A percentile compares a stretch with the other conserved stretches of the same genome.
Evolutionary conservation across 2,797 vertebrate species (phyloP).

Genomic region (Spheniscus humboldti): DNA sequence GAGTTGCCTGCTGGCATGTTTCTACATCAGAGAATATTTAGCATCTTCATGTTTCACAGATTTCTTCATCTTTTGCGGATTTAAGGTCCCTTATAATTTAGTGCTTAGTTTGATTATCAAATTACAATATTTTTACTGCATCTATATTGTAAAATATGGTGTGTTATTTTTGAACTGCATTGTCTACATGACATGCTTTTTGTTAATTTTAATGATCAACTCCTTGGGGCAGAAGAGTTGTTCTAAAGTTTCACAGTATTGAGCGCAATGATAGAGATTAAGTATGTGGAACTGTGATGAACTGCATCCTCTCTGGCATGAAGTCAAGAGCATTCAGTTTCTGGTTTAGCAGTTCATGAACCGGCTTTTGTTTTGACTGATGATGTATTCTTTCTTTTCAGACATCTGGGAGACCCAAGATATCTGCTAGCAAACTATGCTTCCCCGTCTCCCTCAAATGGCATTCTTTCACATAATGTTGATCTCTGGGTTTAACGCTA

Average conservation of each 20-base stretch:
- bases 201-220: slow-evolving; percentile 44
- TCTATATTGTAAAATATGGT: background rate
- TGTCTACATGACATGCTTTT: slow-evolving; percentile 28
- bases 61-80: background rate
- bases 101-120: background rate
- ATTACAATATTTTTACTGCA: background rate
- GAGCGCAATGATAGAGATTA: slow-evolving; percentile 41
- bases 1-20: background rate
- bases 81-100: background rate
- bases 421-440: background rate
- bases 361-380: slow-evolving; percentile 33
- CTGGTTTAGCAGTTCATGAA: slow-evolving; percentile 55
- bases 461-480: background rate
- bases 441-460: background rate
- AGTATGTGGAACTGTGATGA: slow-evolving; percentile 55
- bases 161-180: slow-evolving; percentile 38
- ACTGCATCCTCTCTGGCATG: slow-evolving; percentile 53
- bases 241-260: slow-evolving; percentile 48
- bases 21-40: background rate
- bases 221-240: slow-evolving; percentile 25
- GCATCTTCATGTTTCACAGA: background rate
- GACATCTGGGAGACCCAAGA: slow-evolving; percentile 32
- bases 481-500: background rate
- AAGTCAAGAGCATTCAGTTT: slow-evolving; percentile 45
- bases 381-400: slow-evolving; percentile 37